Percentiles rank a stretch among this genome's conserved stretches.
These are phyloP conservation scores for Thalassaphorura encarpata DNA, from an alignment of 1,140 invertebrate species.

Conservation along the genomic window DNA sequence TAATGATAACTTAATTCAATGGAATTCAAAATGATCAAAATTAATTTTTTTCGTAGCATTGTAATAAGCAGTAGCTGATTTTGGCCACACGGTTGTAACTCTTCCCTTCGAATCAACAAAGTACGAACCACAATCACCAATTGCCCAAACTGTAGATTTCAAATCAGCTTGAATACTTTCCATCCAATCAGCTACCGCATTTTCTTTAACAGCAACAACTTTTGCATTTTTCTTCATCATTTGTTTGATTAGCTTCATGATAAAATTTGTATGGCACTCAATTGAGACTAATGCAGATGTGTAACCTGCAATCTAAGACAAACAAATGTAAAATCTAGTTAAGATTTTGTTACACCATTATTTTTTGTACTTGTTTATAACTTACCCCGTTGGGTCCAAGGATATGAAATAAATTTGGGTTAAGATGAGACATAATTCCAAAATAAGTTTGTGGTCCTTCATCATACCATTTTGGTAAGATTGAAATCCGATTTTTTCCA, in stretches of 20 bases:
- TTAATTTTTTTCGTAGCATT: not conserved
- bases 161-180: not conserved
- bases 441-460: conserved; percentile 4
- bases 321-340: not conserved
- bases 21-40: not conserved
- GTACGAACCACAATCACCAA: not conserved
- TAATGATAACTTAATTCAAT: too few relatives aligned
- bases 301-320: conserved; percentile 12
- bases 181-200: not conserved
- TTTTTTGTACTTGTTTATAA: not conserved
- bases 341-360: not conserved
- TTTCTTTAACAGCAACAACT: not conserved
- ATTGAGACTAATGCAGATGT: conserved; percentile 15
- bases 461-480: conserved; percentile 10
- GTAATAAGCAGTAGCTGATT: not conserved
- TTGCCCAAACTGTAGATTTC: conserved; percentile 4
- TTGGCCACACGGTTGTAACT: not conserved
- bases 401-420: conserved; percentile 11
- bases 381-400: conserved; percentile 8
- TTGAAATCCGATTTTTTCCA: conserved; percentile 6
- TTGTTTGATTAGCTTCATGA: conserved; percentile 9
- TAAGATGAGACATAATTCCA: not conserved
- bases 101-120: not conserved
- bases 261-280: conserved; percentile 18
- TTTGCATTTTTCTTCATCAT: conserved; percentile 1